Conservation (phyloP, 2,113 vertebrate species). For the Nerophis lumbriciformis region DNA sequence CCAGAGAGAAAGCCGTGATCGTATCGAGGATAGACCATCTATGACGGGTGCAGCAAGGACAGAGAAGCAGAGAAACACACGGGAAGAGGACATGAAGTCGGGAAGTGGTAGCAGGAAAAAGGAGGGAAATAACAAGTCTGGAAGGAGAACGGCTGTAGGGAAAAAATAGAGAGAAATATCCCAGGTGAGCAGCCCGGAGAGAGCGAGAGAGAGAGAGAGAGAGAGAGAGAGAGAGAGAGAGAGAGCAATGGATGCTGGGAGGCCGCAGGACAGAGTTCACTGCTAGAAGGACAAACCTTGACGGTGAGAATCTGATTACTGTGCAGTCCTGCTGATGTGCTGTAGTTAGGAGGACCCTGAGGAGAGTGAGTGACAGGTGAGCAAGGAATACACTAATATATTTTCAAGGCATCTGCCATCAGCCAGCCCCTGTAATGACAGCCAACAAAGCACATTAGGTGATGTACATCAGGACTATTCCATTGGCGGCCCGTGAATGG, state of each 20-base stretch:
- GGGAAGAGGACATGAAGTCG: constrained; percentile 5
- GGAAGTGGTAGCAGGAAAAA: neutral
- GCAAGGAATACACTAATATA: neutral
- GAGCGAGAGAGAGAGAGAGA: too few relatives aligned
- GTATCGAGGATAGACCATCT: constrained; percentile 90
- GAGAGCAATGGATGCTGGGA: constrained; percentile 22
- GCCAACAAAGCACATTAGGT: too few relatives aligned
- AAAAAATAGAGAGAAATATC: constrained; percentile 20
- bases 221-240: neutral
- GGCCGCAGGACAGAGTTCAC: constrained; percentile 15
- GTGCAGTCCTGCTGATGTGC: constrained; percentile 66
- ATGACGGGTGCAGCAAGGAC: constrained; percentile 7
- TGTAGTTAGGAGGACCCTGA: constrained; percentile 63
- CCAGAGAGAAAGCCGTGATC: constrained; percentile 81
- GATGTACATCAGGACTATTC: too few relatives aligned
- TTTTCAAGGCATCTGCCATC: too few relatives aligned
- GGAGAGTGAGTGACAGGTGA: constrained; percentile 35
- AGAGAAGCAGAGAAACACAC: constrained; percentile 17
- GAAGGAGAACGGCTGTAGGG: constrained; percentile 11
- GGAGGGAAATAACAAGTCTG: constrained; percentile 10
- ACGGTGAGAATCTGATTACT: constrained; percentile 78
- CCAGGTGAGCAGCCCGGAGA: constrained; percentile 24
- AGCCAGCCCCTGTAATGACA: too few relatives aligned
- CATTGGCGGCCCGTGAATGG: too few relatives aligned
- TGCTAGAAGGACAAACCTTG: constrained; percentile 67